Percentiles rank a stretch among this genome's conserved stretches.
Conservation (phyloP, 2,113 vertebrate species). For the Pygoscelis antarcticus region DNA sequence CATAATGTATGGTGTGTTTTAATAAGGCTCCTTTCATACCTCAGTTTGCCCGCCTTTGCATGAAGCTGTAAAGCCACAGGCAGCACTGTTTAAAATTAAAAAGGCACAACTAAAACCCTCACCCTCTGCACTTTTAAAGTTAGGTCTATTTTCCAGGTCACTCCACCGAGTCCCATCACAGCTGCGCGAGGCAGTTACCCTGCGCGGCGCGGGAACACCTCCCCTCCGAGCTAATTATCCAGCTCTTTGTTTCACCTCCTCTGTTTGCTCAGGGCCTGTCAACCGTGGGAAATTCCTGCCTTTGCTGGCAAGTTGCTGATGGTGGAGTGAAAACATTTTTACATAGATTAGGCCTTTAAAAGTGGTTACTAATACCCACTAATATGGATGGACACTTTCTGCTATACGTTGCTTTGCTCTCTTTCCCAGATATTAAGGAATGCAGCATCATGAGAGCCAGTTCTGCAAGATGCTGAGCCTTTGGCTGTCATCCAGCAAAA, state of each 20-base stretch:
- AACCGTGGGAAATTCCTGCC: slow-evolving; percentile 46
- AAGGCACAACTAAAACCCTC: slow-evolving; percentile 31
- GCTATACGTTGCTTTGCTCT: background rate
- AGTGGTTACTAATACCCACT: slow-evolving; percentile 45
- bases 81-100: slow-evolving; percentile 52
- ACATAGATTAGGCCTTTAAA: slow-evolving; percentile 49
- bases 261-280: slow-evolving; percentile 6
- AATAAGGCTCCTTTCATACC: slow-evolving; percentile 70
- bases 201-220: background rate
- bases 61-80: slow-evolving; percentile 64
- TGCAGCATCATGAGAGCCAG: slow-evolving; percentile 58
- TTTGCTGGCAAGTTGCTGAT: slow-evolving; percentile 17
- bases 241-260: background rate
- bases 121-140: slow-evolving; percentile 10
- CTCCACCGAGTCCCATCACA: background rate
- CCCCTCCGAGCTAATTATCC: slow-evolving; percentile 14
- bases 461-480: slow-evolving; percentile 61
- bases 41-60: slow-evolving; percentile 45
- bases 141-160: slow-evolving; percentile 51
- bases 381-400: slow-evolving; percentile 46
- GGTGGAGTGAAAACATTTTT: background rate
- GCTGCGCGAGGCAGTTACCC: background rate
- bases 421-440: slow-evolving; percentile 59
- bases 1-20: slow-evolving; percentile 68
- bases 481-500: slow-evolving; percentile 62